Conservation (phyloP, 2,113 vertebrate species). For the Lepus europaeus region DNA sequence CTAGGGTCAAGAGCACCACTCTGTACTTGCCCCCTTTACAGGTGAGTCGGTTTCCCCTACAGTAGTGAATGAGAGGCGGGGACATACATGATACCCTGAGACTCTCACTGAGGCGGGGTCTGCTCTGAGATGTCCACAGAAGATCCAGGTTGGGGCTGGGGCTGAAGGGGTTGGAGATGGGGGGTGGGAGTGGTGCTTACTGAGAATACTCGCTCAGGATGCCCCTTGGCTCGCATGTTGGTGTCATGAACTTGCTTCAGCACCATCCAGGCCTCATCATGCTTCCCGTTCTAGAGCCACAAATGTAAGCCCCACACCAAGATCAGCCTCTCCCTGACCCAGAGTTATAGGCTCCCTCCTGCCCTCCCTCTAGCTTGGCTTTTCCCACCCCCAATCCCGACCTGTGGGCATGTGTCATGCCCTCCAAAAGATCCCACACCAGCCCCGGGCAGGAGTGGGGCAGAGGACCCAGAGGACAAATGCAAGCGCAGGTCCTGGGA, state of each 20-base stretch:
- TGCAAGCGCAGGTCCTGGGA: background rate
- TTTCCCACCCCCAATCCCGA: background rate
- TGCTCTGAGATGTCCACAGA: background rate
- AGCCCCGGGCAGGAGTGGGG: background rate
- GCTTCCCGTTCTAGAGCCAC: conserved; percentile 94
- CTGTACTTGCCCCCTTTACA: background rate
- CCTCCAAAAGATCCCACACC: too few species aligned
- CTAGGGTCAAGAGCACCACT: conserved; percentile 81
- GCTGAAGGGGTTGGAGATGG: background rate
- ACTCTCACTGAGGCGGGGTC: background rate
- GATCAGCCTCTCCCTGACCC: background rate
- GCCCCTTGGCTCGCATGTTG: conserved; percentile 98
- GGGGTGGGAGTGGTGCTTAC: conserved; percentile 85
- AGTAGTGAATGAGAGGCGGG: background rate
- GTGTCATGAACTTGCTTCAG: conserved; percentile 99
- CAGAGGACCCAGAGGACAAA: background rate
- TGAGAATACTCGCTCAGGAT: conserved; percentile 97
- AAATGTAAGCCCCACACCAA: conserved; percentile 29
- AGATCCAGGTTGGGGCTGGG: background rate
- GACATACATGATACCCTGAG: background rate
- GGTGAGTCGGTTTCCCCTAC: background rate
- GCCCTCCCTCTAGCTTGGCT: conserved; percentile 53
- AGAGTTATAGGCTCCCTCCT: background rate
- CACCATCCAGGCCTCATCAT: conserved; percentile 99
- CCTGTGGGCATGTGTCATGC: background rate